Evolutionary conservation across 2,888 invertebrate species (phyloP), one percentile per base, ranked within the genome.

Genomic region (Nomada flava): DNA sequence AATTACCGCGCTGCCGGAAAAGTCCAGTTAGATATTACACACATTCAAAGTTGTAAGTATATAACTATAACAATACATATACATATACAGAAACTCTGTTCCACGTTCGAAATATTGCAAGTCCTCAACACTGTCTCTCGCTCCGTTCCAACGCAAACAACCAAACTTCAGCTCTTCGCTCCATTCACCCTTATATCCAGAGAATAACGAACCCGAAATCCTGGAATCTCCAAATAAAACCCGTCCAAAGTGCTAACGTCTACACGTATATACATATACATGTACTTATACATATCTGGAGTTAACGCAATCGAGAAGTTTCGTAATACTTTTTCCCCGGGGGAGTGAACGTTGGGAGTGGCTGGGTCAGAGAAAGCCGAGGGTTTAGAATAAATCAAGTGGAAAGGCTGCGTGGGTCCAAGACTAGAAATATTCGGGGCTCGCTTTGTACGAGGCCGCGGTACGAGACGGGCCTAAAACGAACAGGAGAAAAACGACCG

Each of bases 381-480:
- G 76, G 89, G 88, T 89, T 91, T 89, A 83, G 90, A 89, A 91
- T 90, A 90, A 91, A 91, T 91, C 91, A 91, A 91, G 91, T 90
- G 89, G 90, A 91, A 90, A 91, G 89, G 89, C 89, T 90, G 90
- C 86, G 85, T 83, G 86, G 90, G 89, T 88, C 89, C 86, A 82
- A 65, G 88, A 78, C 85, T 86, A 86, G 82, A 90, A 88, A 89
- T 88, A 90, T 90, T 91, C 87, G 89, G 89, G 87, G 80, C 85
- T 71, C 84, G 87, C 90, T 90, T 91, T 90, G 86, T 89, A 82
- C 85, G 75, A 83, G 87, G 82, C 89, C 90, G 90, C 88, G 86
- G 86, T 57, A 83, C 86, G 76, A 79, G 67, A 69, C 79, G 71
- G 85, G 75, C 84, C 79, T 72, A 79, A 83, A 83, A 81, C 77